Base-by-base conservation (phyloP, 2,888 invertebrate species). In the Lycaena phlaeas region DNA sequence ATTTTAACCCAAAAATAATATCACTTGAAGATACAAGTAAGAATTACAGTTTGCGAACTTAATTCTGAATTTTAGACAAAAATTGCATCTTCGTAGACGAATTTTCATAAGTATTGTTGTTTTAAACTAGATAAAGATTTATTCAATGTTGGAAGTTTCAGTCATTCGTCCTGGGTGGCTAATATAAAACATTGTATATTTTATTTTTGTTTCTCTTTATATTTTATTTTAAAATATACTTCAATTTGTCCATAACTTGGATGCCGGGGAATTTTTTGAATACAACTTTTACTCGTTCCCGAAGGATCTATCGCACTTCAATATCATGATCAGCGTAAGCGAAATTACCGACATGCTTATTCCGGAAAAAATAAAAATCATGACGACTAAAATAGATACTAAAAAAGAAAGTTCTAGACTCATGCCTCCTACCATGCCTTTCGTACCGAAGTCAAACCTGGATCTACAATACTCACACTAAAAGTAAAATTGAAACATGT, bases 41-140 rank as follows among this genome's bases (percentile, higher is more conserved):
- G 46, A 52, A 52, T 51, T 45, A 41, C 46, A 49, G 43, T 48
- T 42, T 30, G 38, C 18, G 25, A 51, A 52, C 48, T 51, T 49
- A 25, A 45, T 52, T 52, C 43, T 30, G 39, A 45, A 45, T 49
- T 48, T 48, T 47, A 46, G 44, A 48, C 50, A 48, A 46, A 48
- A 51, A 51, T 46, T 44, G 46, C 44, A 42, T 49, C 42, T 40
- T 40, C 22, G 38, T 46, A 38, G 46, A 45, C 42, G 45, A 51
- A 49, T 48, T 44, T 48, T 46, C 43, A 42, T 45, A 44, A 51
- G 45, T 43, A 36, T 45, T 43, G 41, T 51, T 49, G 47, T 49
- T 47, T 34, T 34, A 42, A 48, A 50, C 43, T 43, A 40, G 39
- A 38, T 43, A 41, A 43, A 46, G 43, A 43, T 39, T 42, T 42